Evolutionary conservation across 2,797 vertebrate genomes (phyloP), one percentile per base, ranked within the genome.

Genomic region (Eulemur albifrons): DNA sequence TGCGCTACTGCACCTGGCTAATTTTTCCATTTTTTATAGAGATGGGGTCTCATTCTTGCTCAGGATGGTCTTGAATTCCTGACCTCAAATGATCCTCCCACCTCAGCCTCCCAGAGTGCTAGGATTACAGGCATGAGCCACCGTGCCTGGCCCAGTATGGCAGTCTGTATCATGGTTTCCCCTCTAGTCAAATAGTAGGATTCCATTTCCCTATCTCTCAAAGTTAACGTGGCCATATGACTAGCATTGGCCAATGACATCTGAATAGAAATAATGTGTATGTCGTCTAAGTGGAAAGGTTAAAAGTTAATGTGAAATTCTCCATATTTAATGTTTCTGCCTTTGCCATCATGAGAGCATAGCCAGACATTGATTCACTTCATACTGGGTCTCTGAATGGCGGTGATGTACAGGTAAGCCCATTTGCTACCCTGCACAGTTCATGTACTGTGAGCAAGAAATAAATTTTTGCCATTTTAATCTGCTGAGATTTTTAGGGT

Each of bases 181-280:
- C 35, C 77, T 84, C 23, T 14, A 67, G 0, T 40, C 8, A 97
- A 95, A 97, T 38, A 92, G 88, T 93, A 96, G 95, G 95, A 97
- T 8, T 96, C 38, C 81, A 92, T 50, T 87, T 88, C 18, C 7
- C 76, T 65, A 40, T 18, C 13, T 57, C n/a, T 59, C 69, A n/a
- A 50, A 69, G 14, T 63, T 30, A 27, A 57, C 15, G 15, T 30
- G 35, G 18, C 11, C 76, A 63, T 9, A 17, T 75, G 50, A 38
- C 12, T 52, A n/a, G 25, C n/a, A 94, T 0, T 48, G 18, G 2
- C 23, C 61, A 94, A 11, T 70, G 73, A 97, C 94, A 97, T 95
- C 75, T 96, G 95, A 97, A 94, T 86, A 92, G 87, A 97, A 96
- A 96, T 85, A 70, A 57, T 27, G 21, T 13, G 25, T 25, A 23